These are phyloP conservation scores for Hipposideros armiger DNA, from an alignment of 2,113 vertebrate genomes.

Conservation along the genomic window DNA sequence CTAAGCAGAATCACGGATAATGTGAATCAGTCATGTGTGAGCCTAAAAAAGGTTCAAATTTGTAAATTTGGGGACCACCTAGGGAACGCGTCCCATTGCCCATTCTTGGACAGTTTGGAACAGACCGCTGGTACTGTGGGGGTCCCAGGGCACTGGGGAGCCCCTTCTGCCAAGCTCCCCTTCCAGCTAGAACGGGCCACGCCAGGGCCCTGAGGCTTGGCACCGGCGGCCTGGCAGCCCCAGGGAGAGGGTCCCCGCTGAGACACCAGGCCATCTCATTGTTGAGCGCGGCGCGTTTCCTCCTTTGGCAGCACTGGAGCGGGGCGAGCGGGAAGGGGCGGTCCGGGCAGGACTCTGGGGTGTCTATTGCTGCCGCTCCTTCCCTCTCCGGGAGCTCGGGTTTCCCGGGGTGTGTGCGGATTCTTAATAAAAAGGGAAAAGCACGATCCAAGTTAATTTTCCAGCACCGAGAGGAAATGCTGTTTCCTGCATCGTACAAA, in stretches of 20 bases:
- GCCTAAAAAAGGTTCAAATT: background rate
- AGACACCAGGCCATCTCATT: conserved; percentile 75
- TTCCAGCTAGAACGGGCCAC: background rate
- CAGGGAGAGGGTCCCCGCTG: conserved; percentile 69
- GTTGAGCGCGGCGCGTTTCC: conserved; percentile 72
- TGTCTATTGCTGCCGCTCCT: conserved; percentile 83
- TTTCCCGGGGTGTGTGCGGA: conserved; percentile 91
- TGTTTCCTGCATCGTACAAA: conserved; percentile 91
- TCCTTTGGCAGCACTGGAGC: conserved; percentile 69
- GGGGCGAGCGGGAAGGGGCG: conserved; percentile 68
- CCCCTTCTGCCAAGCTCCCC: background rate
- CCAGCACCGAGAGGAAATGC: conserved; percentile 91
- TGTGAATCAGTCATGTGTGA: background rate
- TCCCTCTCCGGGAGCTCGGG: conserved; percentile 84
- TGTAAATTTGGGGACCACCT: too few species aligned
- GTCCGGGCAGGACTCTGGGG: conserved; percentile 70
- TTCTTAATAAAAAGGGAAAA: conserved; percentile 91
- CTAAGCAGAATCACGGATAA: background rate
- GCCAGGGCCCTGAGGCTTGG: conserved; percentile 41
- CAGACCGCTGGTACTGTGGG: background rate
- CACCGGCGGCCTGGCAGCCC: conserved; percentile 46
- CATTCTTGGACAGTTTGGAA: background rate
- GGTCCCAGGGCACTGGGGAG: background rate
- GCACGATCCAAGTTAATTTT: conserved; percentile 91
- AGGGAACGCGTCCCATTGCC: background rate